Percentiles rank a stretch among this genome's conserved stretches.
These are phyloP conservation scores for Himalopsyche tibetana DNA, from an alignment of 2,888 invertebrate genomes.

Conservation along the genomic window DNA sequence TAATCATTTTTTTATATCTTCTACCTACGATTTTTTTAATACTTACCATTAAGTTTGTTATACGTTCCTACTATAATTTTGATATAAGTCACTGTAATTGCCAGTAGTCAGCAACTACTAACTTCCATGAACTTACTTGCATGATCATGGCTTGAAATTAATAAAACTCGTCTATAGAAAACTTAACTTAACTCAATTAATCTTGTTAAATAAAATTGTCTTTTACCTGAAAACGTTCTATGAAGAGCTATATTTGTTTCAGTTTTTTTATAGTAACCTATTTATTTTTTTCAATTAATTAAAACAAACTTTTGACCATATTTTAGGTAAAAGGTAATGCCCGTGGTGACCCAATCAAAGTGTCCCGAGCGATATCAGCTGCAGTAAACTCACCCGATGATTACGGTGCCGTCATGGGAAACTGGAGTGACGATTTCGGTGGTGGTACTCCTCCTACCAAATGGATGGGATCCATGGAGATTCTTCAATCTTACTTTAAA, in stretches of 20 bases:
- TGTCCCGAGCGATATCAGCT: slow-evolving; percentile 88
- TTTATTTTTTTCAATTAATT: no score
- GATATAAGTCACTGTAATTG: no score
- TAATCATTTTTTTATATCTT: not conserved
- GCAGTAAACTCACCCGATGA: slow-evolving; percentile 93
- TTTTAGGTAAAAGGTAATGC: slow-evolving; percentile 77
- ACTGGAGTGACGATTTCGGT: slow-evolving; percentile 91
- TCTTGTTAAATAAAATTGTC: not conserved
- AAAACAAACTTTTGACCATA: not conserved
- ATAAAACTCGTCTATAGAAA: not conserved
- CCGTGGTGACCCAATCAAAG: slow-evolving; percentile 87
- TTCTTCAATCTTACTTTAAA: slow-evolving; percentile 89
- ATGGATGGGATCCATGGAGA: slow-evolving; percentile 93
- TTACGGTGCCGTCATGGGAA: slow-evolving; percentile 89
- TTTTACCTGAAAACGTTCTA: not conserved
- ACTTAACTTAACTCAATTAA: not conserved
- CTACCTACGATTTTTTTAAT: slow-evolving; percentile 16
- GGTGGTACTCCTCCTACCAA: slow-evolving; percentile 92
- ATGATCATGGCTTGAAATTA: no score
- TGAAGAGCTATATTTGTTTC: not conserved
- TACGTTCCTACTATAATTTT: no score
- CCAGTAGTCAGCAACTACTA: no score
- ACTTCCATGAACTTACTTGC: no score
- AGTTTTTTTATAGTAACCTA: not conserved
- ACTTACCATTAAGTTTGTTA: no score